These are phyloP conservation scores for Bergia puertoricense DNA, from an alignment of 92 coral and sea anemone species.

Conservation along the genomic window DNA sequence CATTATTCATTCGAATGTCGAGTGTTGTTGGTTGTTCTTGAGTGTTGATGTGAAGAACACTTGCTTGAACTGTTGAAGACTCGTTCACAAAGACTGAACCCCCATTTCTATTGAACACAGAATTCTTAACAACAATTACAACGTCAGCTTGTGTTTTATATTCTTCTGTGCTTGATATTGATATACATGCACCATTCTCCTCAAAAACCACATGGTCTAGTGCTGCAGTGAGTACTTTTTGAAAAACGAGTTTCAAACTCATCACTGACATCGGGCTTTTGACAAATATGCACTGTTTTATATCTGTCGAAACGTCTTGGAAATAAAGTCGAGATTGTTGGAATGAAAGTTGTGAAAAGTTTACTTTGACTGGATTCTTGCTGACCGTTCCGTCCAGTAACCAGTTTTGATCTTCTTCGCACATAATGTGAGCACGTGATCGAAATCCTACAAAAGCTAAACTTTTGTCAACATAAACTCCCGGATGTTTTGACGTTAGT, in stretches of 20 bases:
- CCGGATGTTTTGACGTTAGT: conserved; percentile 27
- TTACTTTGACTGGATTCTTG: neutral
- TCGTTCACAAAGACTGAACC: neutral
- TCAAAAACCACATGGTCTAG: conserved; percentile 35
- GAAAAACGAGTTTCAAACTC: conserved; percentile 10
- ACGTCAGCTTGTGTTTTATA: neutral
- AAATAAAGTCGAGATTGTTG: conserved; percentile 37
- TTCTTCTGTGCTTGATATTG: neutral
- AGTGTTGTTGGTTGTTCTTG: neutral
- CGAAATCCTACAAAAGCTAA: conserved; percentile 32
- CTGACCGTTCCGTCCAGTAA: conserved; percentile 30
- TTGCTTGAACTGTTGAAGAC: neutral
- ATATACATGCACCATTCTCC: conserved; percentile 33
- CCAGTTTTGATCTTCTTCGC: conserved; percentile 39
- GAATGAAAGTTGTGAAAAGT: conserved; percentile 44
- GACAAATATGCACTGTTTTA: conserved; percentile 24
- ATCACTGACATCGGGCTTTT: conserved; percentile 4
- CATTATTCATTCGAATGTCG: conserved; percentile 33
- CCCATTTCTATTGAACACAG: conserved; percentile 44
- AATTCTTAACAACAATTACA: conserved; percentile 18
- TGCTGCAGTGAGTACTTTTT: neutral
- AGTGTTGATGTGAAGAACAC: conserved; percentile 6
- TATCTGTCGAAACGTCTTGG: conserved; percentile 19
- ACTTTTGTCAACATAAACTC: conserved; percentile 44
- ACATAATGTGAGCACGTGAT: conserved; percentile 45